Evolutionary conservation across 2,888 invertebrate species (phyloP).

Genomic region (Dilophus febrilis): DNA sequence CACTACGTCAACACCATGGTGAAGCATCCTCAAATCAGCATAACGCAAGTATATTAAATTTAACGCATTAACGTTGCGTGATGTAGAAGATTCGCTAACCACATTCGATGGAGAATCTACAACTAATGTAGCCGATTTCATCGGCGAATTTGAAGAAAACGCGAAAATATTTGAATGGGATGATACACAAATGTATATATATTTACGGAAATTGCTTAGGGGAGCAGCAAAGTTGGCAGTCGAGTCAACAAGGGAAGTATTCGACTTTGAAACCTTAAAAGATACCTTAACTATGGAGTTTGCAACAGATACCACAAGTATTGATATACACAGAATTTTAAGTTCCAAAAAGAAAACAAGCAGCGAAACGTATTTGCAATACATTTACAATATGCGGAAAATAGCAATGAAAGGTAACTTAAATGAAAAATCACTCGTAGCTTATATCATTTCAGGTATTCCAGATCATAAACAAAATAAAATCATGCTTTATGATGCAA

Average conservation of each 20-base stretch:
- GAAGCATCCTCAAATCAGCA: no score
- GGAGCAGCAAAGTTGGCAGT: slow-evolving; percentile 6
- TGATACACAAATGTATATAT: slow-evolving; percentile 7
- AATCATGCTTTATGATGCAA: slow-evolving; percentile 3
- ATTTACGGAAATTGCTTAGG: slow-evolving; percentile 7
- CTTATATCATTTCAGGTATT: slow-evolving; percentile 7
- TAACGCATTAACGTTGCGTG: no score
- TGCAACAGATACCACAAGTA: slow-evolving; percentile 1
- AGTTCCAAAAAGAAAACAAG: slow-evolving; percentile 4
- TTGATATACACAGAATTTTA: slow-evolving; percentile 6
- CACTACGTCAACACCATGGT: no score
- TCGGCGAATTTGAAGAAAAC: no score
- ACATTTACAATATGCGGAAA: slow-evolving; percentile 8
- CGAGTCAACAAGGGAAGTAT: neutral
- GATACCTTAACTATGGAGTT: slow-evolving; percentile 5
- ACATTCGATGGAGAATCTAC: no score
- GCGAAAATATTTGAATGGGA: slow-evolving; percentile 3
- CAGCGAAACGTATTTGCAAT: slow-evolving; percentile 6
- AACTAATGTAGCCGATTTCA: no score
- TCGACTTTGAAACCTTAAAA: slow-evolving; percentile 4
- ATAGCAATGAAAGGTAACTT: slow-evolving; percentile 7
- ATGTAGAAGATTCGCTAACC: no score
- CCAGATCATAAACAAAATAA: slow-evolving; percentile 7
- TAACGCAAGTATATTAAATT: no score
- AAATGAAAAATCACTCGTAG: slow-evolving; percentile 7